Percentiles rank a stretch among this genome's conserved stretches.
Evolutionary conservation across 2,113 vertebrate genomes (phyloP).

Genomic region (Reinhardtius hippoglossoides): DNA sequence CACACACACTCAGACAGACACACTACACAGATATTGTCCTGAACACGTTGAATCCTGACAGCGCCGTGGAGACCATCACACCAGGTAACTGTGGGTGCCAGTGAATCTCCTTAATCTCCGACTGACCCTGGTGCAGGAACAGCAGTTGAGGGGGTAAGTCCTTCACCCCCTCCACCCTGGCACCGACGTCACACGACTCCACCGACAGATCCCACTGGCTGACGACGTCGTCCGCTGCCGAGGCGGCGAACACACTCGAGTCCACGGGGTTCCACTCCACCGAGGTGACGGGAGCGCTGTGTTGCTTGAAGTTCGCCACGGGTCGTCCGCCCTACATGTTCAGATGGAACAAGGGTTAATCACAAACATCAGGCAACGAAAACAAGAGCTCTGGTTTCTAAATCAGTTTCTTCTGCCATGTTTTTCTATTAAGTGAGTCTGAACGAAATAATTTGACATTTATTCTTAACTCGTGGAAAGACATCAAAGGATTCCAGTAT

Average conservation of each 20-base stretch:
- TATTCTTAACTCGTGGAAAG: too few relatives aligned
- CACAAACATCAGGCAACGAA: background rate
- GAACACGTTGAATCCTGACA: conserved; percentile 91
- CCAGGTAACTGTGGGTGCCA: conserved; percentile 91
- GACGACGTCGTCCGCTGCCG: conserved; percentile 88
- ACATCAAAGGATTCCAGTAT: background rate
- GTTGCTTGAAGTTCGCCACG: conserved; percentile 92
- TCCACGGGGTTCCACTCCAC: conserved; percentile 92
- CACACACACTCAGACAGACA: background rate
- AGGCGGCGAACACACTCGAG: conserved; percentile 89
- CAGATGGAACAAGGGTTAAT: background rate
- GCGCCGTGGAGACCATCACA: conserved; percentile 87
- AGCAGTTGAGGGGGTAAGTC: conserved; percentile 90
- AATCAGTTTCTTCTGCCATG: too few relatives aligned
- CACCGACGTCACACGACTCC: conserved; percentile 85
- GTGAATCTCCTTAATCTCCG: conserved; percentile 91
- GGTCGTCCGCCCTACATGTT: conserved; percentile 81
- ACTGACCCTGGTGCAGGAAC: conserved; percentile 93
- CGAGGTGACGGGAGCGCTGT: conserved; percentile 89
- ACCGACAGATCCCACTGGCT: conserved; percentile 94
- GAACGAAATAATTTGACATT: too few relatives aligned
- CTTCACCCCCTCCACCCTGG: conserved; percentile 73
- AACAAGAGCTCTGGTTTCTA: too few relatives aligned
- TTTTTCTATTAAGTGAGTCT: too few relatives aligned
- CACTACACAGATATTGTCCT: conserved; percentile 88